Conservation (phyloP, 2,888 invertebrate genomes). For the Caradrina clavipalpis region DNA sequence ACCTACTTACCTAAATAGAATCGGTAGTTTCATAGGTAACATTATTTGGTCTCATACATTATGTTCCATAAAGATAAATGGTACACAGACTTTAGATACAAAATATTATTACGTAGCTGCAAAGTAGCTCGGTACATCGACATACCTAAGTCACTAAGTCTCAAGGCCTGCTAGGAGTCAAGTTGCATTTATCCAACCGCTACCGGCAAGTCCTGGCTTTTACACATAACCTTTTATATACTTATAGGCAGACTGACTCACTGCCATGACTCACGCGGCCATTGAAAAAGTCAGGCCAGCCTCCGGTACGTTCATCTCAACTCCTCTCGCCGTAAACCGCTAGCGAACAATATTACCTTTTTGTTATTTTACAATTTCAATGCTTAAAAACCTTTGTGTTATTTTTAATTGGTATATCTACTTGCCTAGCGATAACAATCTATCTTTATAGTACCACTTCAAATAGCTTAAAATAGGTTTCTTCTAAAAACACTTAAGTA, state of each 20-base stretch:
- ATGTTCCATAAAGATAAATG: neutral
- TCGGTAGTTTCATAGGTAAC: no score
- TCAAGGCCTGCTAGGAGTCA: constrained; percentile 76
- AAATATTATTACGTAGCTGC: constrained; percentile 28
- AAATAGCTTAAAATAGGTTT: neutral
- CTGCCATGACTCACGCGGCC: constrained; percentile 69
- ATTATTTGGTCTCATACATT: no score
- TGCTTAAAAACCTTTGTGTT: constrained; percentile 24
- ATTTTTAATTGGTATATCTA: neutral
- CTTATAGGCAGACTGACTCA: constrained; percentile 64
- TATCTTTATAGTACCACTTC: neutral
- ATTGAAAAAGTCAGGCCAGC: constrained; percentile 71
- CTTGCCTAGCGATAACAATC: neutral
- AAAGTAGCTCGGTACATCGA: constrained; percentile 60
- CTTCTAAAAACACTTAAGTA: neutral
- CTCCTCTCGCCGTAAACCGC: constrained; percentile 61
- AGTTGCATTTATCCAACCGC: constrained; percentile 63
- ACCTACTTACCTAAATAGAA: no score
- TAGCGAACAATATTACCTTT: constrained; percentile 34
- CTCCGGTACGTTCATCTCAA: constrained; percentile 61
- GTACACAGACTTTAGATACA: constrained; percentile 9
- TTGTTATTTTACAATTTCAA: constrained; percentile 40
- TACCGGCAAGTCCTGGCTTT: constrained; percentile 36
- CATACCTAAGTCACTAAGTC: constrained; percentile 63
- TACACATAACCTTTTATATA: constrained; percentile 44